These are phyloP conservation scores for Latrodectus geometricus DNA, from an alignment of 1,140 invertebrate genomes.

Conservation along the genomic window DNA sequence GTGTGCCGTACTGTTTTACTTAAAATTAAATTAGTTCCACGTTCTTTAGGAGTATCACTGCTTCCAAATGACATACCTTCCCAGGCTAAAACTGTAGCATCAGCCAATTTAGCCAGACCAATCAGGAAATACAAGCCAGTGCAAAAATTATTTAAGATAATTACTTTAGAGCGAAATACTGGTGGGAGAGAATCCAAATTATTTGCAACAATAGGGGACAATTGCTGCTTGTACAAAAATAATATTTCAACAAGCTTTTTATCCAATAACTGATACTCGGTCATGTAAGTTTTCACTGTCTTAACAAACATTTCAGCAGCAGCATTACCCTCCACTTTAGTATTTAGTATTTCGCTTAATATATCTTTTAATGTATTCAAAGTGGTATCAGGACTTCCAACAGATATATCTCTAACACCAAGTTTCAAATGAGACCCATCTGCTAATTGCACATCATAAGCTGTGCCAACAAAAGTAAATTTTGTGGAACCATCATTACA, in stretches of 20 bases:
- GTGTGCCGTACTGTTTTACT: slow-evolving; percentile 54
- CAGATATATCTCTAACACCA: slow-evolving; percentile 41
- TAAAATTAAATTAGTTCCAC: background rate
- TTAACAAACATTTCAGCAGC: slow-evolving; percentile 19
- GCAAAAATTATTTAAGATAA: slow-evolving; percentile 50
- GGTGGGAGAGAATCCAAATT: slow-evolving; percentile 5
- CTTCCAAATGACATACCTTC: slow-evolving; percentile 44
- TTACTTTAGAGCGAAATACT: slow-evolving; percentile 1
- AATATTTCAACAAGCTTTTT: slow-evolving; percentile 52
- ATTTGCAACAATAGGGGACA: slow-evolving; percentile 19
- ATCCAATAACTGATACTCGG: slow-evolving; percentile 28
- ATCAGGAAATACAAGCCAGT: slow-evolving; percentile 48
- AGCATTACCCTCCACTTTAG: slow-evolving; percentile 30
- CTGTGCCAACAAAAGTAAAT: slow-evolving; percentile 10
- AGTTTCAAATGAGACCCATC: slow-evolving; percentile 46
- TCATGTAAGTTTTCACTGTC: background rate
- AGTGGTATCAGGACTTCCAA: slow-evolving; percentile 54
- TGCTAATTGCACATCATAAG: slow-evolving; percentile 43
- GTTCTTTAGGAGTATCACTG: slow-evolving; percentile 1
- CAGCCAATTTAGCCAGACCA: slow-evolving; percentile 49
- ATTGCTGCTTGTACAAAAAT: slow-evolving; percentile 53
- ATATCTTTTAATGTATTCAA: slow-evolving; percentile 47
- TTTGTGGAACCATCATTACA: slow-evolving; percentile 47
- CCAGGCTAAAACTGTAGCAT: slow-evolving; percentile 55
- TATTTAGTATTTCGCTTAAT: slow-evolving; percentile 39